Evolutionary conservation across 2,113 vertebrate genomes (phyloP), one percentile per base, ranked within the genome.

Genomic region (Centropristis striata): DNA sequence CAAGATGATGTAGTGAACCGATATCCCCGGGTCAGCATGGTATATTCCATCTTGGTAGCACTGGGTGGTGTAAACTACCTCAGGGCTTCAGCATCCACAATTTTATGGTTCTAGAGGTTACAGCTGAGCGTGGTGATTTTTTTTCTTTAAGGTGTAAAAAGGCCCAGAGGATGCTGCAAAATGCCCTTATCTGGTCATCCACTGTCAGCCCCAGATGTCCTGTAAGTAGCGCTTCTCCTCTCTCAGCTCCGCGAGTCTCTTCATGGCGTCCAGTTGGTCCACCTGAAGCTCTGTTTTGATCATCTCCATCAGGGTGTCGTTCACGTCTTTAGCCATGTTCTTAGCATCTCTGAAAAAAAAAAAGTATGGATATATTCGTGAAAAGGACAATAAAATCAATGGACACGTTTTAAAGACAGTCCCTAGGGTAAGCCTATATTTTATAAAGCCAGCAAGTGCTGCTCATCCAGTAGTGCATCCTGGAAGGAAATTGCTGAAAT

Each of bases 241-340:
- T 83, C 96, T 94, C 69, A 99, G 93, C 0, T 14, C 49, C 0
- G 97, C 98, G 74, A 99, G 47, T 0, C 14, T 93, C 92, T 96
- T 97, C 96, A 99, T 94, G 44, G 96, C 96, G 63, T 97, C 96
- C 64, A 99, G 93, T 70, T 92, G 96, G 75, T 97, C 96, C 37
- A 86, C 64, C 65, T 93, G 90, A 71, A 93, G 92, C 88, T 97
- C 96, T 0, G 42, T 49, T 76, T 93, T 92, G 71, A 99, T 89
- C 78, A 98, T 95, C 71, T 97, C 96, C 42, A 96, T 80, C 81
- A 99, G 71, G 0, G 95, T 76, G 77, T 97, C 93, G 28, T 95
- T 96, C 49, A 99, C 96, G n/a, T 96, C 96, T 90, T 95, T 97
- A 25, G 97, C 98, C 98, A 99, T 99, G 88, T 97, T 97, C 93